Base-by-base conservation (phyloP, 2,888 invertebrate genomes). In the Operophtera brumata region DNA sequence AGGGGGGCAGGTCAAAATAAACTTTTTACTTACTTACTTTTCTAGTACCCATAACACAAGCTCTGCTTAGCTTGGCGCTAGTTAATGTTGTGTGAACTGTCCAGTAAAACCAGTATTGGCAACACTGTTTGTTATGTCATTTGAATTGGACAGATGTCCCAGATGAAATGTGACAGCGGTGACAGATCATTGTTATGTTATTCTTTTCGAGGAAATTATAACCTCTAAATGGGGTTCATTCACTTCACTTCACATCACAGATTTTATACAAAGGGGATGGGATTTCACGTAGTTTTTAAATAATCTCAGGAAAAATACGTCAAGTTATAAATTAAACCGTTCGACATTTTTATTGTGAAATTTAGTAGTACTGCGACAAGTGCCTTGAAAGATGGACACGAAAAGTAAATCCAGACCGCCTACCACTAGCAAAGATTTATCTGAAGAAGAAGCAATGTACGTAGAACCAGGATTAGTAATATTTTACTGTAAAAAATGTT, bases 361-460 rank as follows among this genome's bases (percentile, higher is more conserved):
- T 11, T 6, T 12, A 34, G 13, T 39, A 13, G 39, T 39, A 14
- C 9, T 20, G 13, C 11, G 37, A 28, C 12, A 45, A 4, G 65
- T 73, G 69, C 69, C 70, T 71, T 74, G 71, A 86, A 80, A 65
- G n/a, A 84, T 86, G 83, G 82, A 86, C 63, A 71, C 63, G 52
- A 86, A 78, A 73, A 57, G 57, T 40, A 74, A 75, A 65, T 63
- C 64, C 35, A 63, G 74, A 73, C 62, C 70, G 51, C 69, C 86
- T 11, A 69, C 73, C 44, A 79, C 82, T 4, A 88, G 86, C 69
- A 77, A 76, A 66, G 82, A 84, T 57, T 61, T 64, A 4, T 66
- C 69, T 25, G 84, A 85, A 36, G 87, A 87, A 50, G 88, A 88
- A 53, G 88, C 87, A 57, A 78, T 82, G 88, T 88, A 37, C 6